phyloP scores from a whole-genome alignment of 2,888 invertebrate species.

The Saturnia japonica region DNA sequence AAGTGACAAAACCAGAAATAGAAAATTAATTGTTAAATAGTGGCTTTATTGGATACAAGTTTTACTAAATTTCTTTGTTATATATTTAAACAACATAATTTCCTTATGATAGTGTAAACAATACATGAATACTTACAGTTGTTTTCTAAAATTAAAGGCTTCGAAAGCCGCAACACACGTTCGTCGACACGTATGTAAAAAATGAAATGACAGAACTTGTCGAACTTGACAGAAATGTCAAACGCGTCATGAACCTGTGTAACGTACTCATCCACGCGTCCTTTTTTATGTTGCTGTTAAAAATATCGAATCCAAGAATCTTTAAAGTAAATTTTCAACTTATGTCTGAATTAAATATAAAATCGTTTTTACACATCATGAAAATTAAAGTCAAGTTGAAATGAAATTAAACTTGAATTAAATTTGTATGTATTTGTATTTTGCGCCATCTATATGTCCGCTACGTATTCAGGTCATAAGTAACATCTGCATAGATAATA shows the following conservation, averaged over 20 bases:
- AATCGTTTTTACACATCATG: not conserved
- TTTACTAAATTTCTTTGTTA: not conserved
- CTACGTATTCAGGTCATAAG: too few relatives aligned
- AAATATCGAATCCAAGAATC: conserved; percentile 6
- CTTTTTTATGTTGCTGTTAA: conserved; percentile 38
- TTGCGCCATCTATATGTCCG: not conserved
- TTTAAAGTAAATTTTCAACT: not conserved
- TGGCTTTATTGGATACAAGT: conserved; percentile 17
- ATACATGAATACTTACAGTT: conserved; percentile 67
- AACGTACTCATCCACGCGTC: conserved; percentile 52
- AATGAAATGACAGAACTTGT: conserved; percentile 50
- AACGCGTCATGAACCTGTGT: conserved; percentile 51
- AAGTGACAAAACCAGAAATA: conserved; percentile 32
- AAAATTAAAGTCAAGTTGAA: not conserved
- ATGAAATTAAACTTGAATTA: not conserved
- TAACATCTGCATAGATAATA: too few relatives aligned
- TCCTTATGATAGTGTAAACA: conserved; percentile 1
- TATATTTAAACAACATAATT: not conserved
- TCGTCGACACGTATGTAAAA: conserved; percentile 79
- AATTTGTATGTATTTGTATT: not conserved
- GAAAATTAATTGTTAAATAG: conserved; percentile 27
- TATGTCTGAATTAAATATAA: not conserved
- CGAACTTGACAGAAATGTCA: conserved; percentile 44
- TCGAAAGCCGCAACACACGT: conserved; percentile 67
- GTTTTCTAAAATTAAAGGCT: conserved; percentile 75